A percentile compares a stretch with the other conserved stretches of the same genome.
Evolutionary conservation across 2,888 invertebrate genomes (phyloP).

Genomic region (Metellina segmentata): DNA sequence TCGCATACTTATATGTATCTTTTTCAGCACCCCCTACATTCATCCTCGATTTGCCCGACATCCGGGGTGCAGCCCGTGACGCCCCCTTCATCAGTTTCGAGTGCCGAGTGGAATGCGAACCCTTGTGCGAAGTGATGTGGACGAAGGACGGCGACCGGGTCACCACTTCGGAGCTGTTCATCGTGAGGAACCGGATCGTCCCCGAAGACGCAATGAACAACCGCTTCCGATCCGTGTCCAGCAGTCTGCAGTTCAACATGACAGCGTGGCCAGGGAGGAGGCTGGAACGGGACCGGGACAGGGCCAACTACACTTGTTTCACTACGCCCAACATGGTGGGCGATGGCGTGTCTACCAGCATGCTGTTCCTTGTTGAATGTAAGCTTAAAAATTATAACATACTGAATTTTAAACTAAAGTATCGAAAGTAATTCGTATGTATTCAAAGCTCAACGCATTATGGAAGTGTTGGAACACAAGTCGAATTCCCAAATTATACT

Average conservation of each 20-base stretch:
- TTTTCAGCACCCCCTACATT: slow-evolving; percentile 91
- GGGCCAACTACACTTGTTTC: slow-evolving; percentile 78
- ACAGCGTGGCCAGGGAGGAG: slow-evolving; percentile 77
- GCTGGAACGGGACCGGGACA: slow-evolving; percentile 77
- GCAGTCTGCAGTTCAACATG: slow-evolving; percentile 86
- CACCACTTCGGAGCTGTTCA: slow-evolving; percentile 54
- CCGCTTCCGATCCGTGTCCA: slow-evolving; percentile 93
- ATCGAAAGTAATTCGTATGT: no score
- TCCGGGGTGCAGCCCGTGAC: slow-evolving; percentile 87
- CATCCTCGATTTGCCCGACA: slow-evolving; percentile 90
- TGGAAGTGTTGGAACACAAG: no score
- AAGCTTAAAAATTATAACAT: slow-evolving; percentile 82
- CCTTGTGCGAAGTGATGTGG: slow-evolving; percentile 92
- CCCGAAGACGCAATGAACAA: slow-evolving; percentile 82
- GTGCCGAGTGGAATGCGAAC: slow-evolving; percentile 94
- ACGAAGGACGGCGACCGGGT: slow-evolving; percentile 86
- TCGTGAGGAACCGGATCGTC: slow-evolving; percentile 42
- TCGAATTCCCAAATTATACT: no score
- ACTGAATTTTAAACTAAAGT: no score
- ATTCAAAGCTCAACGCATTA: no score
- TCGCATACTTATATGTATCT: neutral
- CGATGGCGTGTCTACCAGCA: slow-evolving; percentile 89
- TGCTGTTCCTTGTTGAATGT: slow-evolving; percentile 94
- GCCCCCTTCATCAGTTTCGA: slow-evolving; percentile 86
- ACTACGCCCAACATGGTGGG: slow-evolving; percentile 84